Percentiles rank a stretch among this genome's conserved stretches.
phyloP scores from a whole-genome alignment of 2,113 vertebrate genomes.

The Tenrec ecaudatus region DNA sequence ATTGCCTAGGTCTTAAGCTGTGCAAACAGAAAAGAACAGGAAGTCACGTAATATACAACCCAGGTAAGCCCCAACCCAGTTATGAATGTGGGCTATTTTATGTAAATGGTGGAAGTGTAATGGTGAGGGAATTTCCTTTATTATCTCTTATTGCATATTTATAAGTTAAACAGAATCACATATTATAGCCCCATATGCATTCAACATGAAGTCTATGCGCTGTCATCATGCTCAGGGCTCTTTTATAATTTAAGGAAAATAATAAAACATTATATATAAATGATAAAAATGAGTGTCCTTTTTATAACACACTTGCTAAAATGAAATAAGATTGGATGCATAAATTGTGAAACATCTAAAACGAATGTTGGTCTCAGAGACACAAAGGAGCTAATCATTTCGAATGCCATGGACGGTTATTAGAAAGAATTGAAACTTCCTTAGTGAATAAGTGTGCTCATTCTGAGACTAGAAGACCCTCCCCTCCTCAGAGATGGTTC shows the following conservation, averaged over 20 bases:
- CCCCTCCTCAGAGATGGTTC: background rate
- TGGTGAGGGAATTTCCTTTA: background rate
- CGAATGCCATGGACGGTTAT: background rate
- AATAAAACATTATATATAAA: background rate
- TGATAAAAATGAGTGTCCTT: background rate
- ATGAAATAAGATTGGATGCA: background rate
- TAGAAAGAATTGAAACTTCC: background rate
- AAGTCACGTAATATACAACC: background rate
- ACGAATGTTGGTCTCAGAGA: background rate
- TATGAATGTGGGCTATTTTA: background rate
- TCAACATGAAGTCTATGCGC: background rate
- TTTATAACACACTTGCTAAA: background rate
- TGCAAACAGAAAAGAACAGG: background rate
- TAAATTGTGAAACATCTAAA: background rate
- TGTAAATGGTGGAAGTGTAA: background rate
- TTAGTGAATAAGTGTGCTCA: background rate
- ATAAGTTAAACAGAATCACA: background rate
- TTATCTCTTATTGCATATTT: background rate
- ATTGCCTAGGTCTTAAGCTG: background rate
- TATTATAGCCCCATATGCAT: background rate
- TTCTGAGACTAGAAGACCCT: background rate
- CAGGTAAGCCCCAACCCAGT: background rate
- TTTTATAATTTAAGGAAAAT: background rate
- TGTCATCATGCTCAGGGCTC: background rate
- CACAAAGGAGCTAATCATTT: background rate